phyloP scores from a whole-genome alignment of 2,888 invertebrate species.

The Drosophila lutescens region DNA sequence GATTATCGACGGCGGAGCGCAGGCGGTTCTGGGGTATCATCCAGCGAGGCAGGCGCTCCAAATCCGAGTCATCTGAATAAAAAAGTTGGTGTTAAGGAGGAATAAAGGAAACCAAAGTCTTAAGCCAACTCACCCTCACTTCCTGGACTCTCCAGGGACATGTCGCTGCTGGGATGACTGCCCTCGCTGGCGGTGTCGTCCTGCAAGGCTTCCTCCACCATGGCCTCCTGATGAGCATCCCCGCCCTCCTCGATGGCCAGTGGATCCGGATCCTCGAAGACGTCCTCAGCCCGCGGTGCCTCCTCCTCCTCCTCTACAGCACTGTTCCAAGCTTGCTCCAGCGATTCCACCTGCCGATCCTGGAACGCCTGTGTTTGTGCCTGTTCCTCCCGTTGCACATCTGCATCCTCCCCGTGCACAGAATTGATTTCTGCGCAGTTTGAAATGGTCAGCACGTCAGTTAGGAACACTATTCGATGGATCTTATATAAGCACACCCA shows the following conservation, averaged over 20 bases:
- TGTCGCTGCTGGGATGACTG: constrained; percentile 52
- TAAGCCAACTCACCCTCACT: constrained; percentile 56
- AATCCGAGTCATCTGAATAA: constrained; percentile 60
- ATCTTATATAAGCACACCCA: background rate
- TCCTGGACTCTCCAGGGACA: constrained; percentile 66
- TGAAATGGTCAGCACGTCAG: background rate
- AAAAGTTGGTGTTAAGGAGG: background rate
- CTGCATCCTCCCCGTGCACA: constrained; percentile 1
- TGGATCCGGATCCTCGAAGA: constrained; percentile 10
- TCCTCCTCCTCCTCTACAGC: constrained; percentile 7
- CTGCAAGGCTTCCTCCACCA: constrained; percentile 3
- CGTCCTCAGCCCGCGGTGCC: background rate
- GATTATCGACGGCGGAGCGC: constrained; percentile 60
- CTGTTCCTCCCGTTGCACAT: background rate
- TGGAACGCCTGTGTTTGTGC: background rate
- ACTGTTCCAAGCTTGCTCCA: constrained; percentile 7
- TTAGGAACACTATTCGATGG: too few species aligned
- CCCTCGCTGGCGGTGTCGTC: constrained; percentile 15
- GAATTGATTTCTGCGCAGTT: constrained; percentile 54
- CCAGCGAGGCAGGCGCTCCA: constrained; percentile 61
- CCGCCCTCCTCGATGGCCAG: background rate
- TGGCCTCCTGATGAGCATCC: background rate
- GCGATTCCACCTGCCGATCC: background rate
- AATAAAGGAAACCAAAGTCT: background rate
- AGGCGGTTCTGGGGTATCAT: constrained; percentile 66